Evolutionary conservation across 2,113 vertebrate species (phyloP), one percentile per base, ranked within the genome.

Genomic region (Aldabrachelys gigantea): DNA sequence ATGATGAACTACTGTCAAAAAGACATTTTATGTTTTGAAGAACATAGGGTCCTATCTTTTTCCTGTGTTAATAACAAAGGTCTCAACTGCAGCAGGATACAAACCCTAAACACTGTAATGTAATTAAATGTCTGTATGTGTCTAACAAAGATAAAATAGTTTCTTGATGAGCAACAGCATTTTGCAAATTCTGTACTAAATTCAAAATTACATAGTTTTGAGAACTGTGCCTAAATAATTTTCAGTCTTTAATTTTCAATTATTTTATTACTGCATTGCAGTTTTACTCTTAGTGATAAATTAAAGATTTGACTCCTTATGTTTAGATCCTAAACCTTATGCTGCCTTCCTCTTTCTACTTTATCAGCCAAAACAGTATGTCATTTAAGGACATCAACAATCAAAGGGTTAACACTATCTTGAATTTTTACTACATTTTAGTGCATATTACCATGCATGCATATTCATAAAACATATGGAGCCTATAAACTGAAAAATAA

Each of bases 251-350:
- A 14, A 52, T 59, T 82, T 25, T 35, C 25, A 5, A 27, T 76
- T 76, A 76, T 76, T 25, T 44, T 44, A 25, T 27, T 44, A 47
- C 24, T 76, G 11, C 72, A 76, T 25, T 41, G 38, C 24, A 27
- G 38, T 27, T 10, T 75, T 75, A 76, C 8, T 47, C 91, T 87
- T 87, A 53, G 83, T 44, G 22, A 14, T n/a, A 5, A 21, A 69
- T n/a, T 69, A n/a, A 69, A 69, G 35, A n/a, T 19, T 9, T 19
- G 17, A 38, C 35, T 69, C 19, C 65, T 69, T 2, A 0, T 56
- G 85, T 72, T 13, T 83, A 29, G 80, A 0, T 3, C 65, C 78
- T 91, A 57, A 47, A 3, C 2, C 87, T 79, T 6, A n/a, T 38
- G 29, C 35, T 41, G 44, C 17, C 11, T 75, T 57, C 38, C 75